These are phyloP conservation scores for Drosophila bocqueti DNA, from an alignment of 1,140 invertebrate genomes.

Conservation along the genomic window DNA sequence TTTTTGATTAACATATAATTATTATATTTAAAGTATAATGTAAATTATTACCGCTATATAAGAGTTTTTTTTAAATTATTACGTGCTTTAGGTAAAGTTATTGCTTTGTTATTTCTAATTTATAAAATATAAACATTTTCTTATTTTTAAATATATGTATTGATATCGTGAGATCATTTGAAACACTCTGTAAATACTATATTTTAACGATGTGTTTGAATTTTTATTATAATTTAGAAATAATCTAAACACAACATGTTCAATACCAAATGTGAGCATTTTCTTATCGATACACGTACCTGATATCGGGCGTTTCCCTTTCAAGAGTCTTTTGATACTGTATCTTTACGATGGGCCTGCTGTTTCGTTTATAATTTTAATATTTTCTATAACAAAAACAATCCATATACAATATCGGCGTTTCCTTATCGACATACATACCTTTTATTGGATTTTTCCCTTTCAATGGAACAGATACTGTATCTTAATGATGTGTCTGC, in stretches of 20 bases:
- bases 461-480: not conserved
- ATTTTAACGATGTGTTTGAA: not conserved
- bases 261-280: not conserved
- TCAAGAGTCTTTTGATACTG: slow-evolving; percentile 23
- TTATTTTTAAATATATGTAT: not conserved
- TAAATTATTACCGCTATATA: not conserved
- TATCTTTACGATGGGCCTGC: slow-evolving; percentile 39
- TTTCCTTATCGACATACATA: not conserved
- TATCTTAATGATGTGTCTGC: not conserved
- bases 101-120: not conserved
- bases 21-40: not conserved
- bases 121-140: not conserved
- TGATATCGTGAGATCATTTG: too few relatives aligned
- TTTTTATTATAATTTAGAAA: not conserved
- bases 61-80: not conserved
- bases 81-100: not conserved
- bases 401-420: not conserved
- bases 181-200: not conserved
- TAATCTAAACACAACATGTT: not conserved
- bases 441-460: too few relatives aligned
- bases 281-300: not conserved
- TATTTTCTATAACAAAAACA: not conserved
- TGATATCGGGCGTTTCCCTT: not conserved
- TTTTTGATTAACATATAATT: not conserved
- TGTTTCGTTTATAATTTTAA: slow-evolving; percentile 1